These are phyloP conservation scores for Nettapus auritus DNA, from an alignment of 2,113 vertebrate genomes.

Conservation along the genomic window DNA sequence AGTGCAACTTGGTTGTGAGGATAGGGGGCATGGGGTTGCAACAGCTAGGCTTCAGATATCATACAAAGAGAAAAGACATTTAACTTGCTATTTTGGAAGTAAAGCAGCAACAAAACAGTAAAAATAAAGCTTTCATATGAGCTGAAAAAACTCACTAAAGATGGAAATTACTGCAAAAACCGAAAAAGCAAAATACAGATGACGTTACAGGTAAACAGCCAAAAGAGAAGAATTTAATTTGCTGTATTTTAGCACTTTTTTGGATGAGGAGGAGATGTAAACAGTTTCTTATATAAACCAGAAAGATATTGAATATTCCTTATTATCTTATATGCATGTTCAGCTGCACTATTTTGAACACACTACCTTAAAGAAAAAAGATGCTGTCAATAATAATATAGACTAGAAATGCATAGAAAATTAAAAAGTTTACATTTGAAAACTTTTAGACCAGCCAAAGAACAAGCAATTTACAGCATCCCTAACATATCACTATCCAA, in stretches of 20 bases:
- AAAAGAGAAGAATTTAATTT: not conserved
- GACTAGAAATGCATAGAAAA: not conserved
- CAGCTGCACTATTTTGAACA: not conserved
- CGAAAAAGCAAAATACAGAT: not conserved
- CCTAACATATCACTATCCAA: not conserved
- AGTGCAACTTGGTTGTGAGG: rapidly evolving
- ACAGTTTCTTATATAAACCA: not conserved
- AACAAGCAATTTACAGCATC: not conserved
- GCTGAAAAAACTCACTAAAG: not conserved
- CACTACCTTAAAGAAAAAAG: not conserved
- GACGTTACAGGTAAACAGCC: not conserved
- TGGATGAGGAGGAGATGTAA: not conserved
- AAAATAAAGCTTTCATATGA: not conserved
- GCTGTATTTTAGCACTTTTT: not conserved
- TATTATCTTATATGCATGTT: not conserved
- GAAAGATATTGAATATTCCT: not conserved
- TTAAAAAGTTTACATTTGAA: not conserved
- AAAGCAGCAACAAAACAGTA: constrained; percentile 5
- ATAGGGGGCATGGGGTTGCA: not conserved
- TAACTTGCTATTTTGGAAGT: not conserved
- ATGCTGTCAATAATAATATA: not conserved
- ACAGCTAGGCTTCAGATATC: not conserved
- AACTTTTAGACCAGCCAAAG: not conserved
- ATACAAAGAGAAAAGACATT: not conserved
- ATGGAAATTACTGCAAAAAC: not conserved